Conservation (phyloP, 2,888 invertebrate species). For the Rhopalosiphum nymphaeae region DNA sequence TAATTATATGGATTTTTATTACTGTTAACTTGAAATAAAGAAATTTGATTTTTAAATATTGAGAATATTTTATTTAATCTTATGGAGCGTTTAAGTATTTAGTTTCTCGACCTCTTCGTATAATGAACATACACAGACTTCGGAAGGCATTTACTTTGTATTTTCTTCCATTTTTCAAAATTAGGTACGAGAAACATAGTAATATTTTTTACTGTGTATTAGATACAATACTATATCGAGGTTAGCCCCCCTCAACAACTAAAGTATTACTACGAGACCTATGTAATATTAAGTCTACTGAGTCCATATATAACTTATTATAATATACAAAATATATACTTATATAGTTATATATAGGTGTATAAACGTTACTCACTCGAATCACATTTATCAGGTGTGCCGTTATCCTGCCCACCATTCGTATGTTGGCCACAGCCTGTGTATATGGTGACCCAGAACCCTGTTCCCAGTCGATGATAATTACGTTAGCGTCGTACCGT, state of each 20-base stretch:
- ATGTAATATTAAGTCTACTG: not conserved
- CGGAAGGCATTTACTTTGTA: not conserved
- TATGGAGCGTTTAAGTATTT: not conserved
- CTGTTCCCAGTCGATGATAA: slow-evolving; percentile 87
- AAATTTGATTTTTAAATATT: not conserved
- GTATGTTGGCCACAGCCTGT: slow-evolving; percentile 91
- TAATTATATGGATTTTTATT: not conserved
- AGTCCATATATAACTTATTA: not conserved
- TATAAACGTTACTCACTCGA: slow-evolving; percentile 68
- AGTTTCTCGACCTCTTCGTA: no score
- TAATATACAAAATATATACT: not conserved
- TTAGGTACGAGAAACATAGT: not conserved
- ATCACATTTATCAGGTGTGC: slow-evolving; percentile 76
- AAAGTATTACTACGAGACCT: not conserved
- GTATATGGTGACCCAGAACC: slow-evolving; percentile 91
- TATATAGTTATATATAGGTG: not conserved
- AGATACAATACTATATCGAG: not conserved
- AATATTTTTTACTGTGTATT: not conserved
- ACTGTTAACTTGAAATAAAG: not conserved
- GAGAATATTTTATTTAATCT: not conserved
- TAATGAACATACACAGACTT: not conserved
- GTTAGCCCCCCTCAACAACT: not conserved
- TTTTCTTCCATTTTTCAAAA: not conserved
- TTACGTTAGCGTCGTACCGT: slow-evolving; percentile 80
- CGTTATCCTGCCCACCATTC: slow-evolving; percentile 86